These are phyloP conservation scores for Urechis unicinctus DNA, from an alignment of 2,888 invertebrate species.

Conservation along the genomic window DNA sequence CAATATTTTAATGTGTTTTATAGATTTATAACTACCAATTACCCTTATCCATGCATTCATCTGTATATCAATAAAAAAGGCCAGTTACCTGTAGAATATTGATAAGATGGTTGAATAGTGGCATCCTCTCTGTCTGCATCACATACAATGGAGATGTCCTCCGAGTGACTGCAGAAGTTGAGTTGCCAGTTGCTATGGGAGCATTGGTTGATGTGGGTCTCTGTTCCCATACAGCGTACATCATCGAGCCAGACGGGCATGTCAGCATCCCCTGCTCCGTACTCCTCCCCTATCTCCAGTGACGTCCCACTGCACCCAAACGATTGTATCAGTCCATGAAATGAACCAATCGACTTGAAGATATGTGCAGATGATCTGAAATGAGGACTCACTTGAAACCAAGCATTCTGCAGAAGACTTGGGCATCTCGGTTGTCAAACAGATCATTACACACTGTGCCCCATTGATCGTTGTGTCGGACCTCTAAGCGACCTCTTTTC, in stretches of 20 bases:
- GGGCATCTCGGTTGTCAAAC: constrained; percentile 2
- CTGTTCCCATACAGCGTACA: background rate
- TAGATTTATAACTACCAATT: no score
- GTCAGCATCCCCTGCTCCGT: background rate
- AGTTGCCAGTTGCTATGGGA: background rate
- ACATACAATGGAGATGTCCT: constrained; percentile 4
- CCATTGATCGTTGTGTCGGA: background rate
- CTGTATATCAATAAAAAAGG: no score
- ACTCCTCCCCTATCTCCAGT: background rate
- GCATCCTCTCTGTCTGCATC: no score
- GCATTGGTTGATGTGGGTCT: constrained; percentile 1
- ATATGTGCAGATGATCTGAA: background rate
- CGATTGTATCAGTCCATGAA: no score
- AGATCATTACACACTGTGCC: constrained; percentile 6
- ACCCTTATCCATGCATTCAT: no score
- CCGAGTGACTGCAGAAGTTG: background rate
- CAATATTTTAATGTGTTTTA: no score
- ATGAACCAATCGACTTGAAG: background rate
- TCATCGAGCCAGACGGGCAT: constrained; percentile 1
- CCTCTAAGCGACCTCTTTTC: constrained; percentile 1
- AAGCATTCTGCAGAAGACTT: constrained; percentile 3
- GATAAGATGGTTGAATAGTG: no score
- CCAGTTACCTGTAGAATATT: no score
- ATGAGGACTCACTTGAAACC: constrained; percentile 4
- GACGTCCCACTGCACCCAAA: constrained; percentile 1